Base-by-base conservation (phyloP, 2,113 vertebrate species). In the Ophthalmolycus amberensis region DNA sequence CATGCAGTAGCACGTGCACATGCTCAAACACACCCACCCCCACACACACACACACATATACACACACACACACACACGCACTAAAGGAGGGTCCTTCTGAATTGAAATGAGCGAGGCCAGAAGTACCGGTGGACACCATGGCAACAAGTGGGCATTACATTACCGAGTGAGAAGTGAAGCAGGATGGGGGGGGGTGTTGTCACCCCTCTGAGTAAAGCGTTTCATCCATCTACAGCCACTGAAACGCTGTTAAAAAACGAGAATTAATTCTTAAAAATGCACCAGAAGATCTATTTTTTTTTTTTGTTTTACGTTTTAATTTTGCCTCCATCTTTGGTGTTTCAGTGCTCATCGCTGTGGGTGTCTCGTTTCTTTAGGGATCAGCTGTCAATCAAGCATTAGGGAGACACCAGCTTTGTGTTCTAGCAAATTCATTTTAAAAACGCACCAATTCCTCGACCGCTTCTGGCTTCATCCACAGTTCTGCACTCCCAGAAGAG, bases 111-210 rank as follows among this genome's bases (percentile, higher is more conserved):
- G 73, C 44, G 69, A 77, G 77, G 71, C 83, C 71, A 86, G 71
- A 83, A 84, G 86, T 82, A 77, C 70, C 82, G 81, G 71, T 12
- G 59, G 85, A 83, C 68, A 32, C 89, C 91, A 93, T 94, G 91
- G 91, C 88, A 94, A 93, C 93, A 93, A 92, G 91, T 91, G 90
- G 87, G 83, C 81, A 87, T 89, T 79, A 71, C 79, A 58, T 88
- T 80, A 84, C 75, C 70, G 50, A 32, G 32, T 32, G 32, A 32
- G 32, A 32, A 59, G 42, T 42, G 71, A 29, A 50, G 62, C 8
- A 16, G 62, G 29, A 8, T 18, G 80, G 71, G 84, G 86, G 87
- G 88, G 59, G 86, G 66, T 27, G 75, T 32, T 5, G 67, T 75
- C 76, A 62, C 77, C 80, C 20, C 42, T 73, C 69, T 54, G 64